phyloP scores from a whole-genome alignment of 1,140 invertebrate species.

The Heliconius melpomene region DNA sequence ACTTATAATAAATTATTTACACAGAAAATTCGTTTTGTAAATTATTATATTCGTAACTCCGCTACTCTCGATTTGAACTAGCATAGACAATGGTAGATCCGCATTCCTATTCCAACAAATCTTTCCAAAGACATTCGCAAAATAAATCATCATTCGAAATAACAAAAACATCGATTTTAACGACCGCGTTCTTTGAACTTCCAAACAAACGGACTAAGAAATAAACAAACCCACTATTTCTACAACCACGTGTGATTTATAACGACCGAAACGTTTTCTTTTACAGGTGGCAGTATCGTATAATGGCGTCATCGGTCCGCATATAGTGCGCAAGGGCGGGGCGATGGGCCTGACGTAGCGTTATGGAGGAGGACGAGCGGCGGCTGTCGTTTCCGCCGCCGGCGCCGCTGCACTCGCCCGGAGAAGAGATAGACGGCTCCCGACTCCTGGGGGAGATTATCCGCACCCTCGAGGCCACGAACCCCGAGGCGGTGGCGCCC shows the following conservation, averaged over 20 bases:
- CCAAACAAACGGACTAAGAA: conserved; percentile 27
- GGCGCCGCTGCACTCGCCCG: conserved; percentile 76
- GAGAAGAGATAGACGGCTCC: conserved; percentile 78
- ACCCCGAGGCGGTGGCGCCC: conserved; percentile 73
- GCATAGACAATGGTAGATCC: background rate
- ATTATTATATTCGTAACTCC: background rate
- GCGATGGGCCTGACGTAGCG: conserved; percentile 69
- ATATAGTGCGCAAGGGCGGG: conserved; percentile 60
- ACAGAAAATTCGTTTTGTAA: background rate
- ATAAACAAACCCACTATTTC: conserved; percentile 37
- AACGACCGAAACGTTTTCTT: conserved; percentile 39
- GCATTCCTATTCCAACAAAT: background rate
- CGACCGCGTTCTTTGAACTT: conserved; percentile 26
- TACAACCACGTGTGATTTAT: conserved; percentile 34
- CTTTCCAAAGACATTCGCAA: conserved; percentile 27
- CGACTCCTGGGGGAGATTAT: conserved; percentile 76
- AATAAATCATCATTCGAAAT: conserved; percentile 33
- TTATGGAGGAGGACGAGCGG: conserved; percentile 77
- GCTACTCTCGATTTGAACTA: background rate
- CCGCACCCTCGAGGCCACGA: conserved; percentile 73
- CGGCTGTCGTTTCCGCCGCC: conserved; percentile 77
- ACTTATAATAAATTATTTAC: background rate
- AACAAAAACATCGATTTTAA: conserved; percentile 29
- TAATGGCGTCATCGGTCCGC: conserved; percentile 64
- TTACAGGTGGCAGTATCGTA: conserved; percentile 72